Base-by-base conservation (phyloP, 64 coral and sea anemone genomes). In the Astreopora myriophthalma region DNA sequence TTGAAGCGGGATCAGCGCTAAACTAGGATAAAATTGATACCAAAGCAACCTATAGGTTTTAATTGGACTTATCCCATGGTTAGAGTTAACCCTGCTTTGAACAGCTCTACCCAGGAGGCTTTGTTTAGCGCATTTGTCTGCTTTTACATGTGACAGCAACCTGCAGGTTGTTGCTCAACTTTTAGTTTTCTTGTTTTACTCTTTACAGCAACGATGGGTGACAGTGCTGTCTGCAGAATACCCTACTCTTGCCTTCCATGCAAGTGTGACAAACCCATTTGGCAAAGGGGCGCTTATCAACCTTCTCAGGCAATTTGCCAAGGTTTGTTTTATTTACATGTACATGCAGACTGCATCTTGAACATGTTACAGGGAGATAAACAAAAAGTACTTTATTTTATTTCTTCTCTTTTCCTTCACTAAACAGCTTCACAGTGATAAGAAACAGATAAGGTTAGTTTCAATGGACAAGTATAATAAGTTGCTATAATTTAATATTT, bases 201-300 rank as follows among this genome's bases (percentile, higher is more conserved):
- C 29, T 88, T n/a, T 92, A 49, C 71, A 99, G 97, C 97, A 99
- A 99, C 85, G 91, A 40, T 99, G 97, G 97, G 97, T 99, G 82
- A 93, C 97, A 13, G 39, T 96, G 16, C 48, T 96, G 52, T 96
- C 94, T 36, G 31, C 84, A 68, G 94, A 96, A 51, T 88, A 84
- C 65, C 94, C 94, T 8, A 96, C 94, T 65, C 85, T 96, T 17
- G 94, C 94, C 49, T 96, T 96, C 57, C 94, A 92, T 74, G 94
- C 94, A 17, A 96, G 89, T 88, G 65, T 96, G 2, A 96, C 89
- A 49, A 96, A 96, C 29, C 94, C 94, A 12, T 96, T 96, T 96
- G 94, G 94, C 9, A 96, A 96, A 92, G 94, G 94, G 22, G 94
- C 94, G 14, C 49, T 96, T 5, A 96, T 96, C 7, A 96, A 96